phyloP scores from a whole-genome alignment of 23 tunicate genomes.

The Clavelina lepadiformis region DNA sequence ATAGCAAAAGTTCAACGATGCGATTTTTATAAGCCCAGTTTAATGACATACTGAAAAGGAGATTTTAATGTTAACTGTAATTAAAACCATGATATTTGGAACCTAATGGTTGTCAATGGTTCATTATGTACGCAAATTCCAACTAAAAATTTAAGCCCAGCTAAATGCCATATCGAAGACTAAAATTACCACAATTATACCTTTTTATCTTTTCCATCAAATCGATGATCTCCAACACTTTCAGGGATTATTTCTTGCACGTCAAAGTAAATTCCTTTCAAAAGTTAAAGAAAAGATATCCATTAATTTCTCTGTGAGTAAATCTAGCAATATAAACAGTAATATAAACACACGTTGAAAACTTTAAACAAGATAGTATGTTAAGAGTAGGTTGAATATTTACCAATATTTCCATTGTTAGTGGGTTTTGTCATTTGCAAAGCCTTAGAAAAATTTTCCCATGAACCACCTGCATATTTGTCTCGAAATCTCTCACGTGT shows the following conservation, averaged over 20 bases:
- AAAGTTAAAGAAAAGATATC: no score
- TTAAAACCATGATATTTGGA: no score
- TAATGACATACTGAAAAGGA: no score
- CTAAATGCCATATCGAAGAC: neutral
- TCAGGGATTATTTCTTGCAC: slow-evolving; percentile 74
- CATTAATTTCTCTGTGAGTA: neutral
- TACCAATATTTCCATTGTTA: slow-evolving; percentile 68
- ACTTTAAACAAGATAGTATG: neutral
- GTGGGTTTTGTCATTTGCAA: slow-evolving; percentile 33
- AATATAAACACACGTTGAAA: slow-evolving; percentile 1
- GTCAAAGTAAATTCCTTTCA: slow-evolving; percentile 77
- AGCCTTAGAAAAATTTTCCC: slow-evolving; percentile 73
- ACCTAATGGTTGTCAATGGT: neutral
- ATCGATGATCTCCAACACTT: slow-evolving; percentile 63
- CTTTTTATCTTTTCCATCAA: slow-evolving; percentile 27
- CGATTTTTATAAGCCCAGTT: neutral
- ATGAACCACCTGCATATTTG: slow-evolving; percentile 39
- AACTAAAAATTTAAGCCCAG: neutral
- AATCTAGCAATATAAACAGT: neutral
- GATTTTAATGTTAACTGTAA: no score
- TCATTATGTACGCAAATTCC: neutral
- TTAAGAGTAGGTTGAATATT: neutral
- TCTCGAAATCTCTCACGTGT: slow-evolving; percentile 72
- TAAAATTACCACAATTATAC: slow-evolving; percentile 1
- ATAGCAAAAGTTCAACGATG: no score